Percentiles rank a stretch among this genome's conserved stretches.
Conservation (phyloP, 1,140 invertebrate genomes). For the Dryas iulia region DNA sequence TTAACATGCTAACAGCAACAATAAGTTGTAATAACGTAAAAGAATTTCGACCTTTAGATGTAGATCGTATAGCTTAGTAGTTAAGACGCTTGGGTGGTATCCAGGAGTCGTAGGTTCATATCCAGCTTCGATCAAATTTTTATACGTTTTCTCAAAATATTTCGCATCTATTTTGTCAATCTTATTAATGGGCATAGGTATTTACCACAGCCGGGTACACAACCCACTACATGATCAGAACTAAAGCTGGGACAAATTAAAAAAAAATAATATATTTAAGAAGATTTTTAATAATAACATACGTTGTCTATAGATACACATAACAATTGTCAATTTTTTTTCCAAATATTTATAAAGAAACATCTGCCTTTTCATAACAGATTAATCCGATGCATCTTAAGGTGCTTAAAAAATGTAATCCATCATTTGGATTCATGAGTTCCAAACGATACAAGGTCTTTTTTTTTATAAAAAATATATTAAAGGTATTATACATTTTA, state of each 20-base stretch:
- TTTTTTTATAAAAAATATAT: slow-evolving; percentile 9
- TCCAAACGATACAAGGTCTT: slow-evolving; percentile 8
- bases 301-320: neutral
- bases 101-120: too few relatives aligned
- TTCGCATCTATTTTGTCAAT: too few relatives aligned
- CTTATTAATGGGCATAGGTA: neutral
- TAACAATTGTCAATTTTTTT: slow-evolving; percentile 1
- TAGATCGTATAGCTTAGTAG: too few relatives aligned
- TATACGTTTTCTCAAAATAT: too few relatives aligned
- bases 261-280: neutral
- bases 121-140: too few relatives aligned
- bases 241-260: neutral
- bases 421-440: slow-evolving; percentile 36
- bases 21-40: too few relatives aligned
- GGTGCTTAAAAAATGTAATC: slow-evolving; percentile 34
- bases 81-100: too few relatives aligned
- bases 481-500: neutral
- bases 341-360: slow-evolving; percentile 27
- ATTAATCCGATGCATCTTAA: slow-evolving; percentile 38
- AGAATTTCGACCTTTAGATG: too few relatives aligned
- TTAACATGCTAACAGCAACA: too few relatives aligned
- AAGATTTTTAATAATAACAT: slow-evolving; percentile 1
- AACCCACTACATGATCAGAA: neutral
- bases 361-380: slow-evolving; percentile 39
- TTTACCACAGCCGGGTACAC: neutral